phyloP scores from a whole-genome alignment of 2,888 invertebrate genomes.

The Lissonota sp. region DNA sequence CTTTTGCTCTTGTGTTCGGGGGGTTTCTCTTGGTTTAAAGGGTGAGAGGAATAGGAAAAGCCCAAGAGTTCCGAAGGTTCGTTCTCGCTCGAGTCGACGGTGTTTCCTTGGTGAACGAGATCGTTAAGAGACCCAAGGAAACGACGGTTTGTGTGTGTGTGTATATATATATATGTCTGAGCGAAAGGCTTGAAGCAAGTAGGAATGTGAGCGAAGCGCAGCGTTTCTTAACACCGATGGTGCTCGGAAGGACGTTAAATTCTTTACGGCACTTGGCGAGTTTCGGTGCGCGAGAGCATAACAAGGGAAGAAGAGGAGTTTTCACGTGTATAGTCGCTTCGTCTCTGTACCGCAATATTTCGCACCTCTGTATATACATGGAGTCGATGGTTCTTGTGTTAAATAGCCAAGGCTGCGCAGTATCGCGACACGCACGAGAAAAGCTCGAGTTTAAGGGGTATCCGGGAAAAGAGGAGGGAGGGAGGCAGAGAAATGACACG shows the following conservation, averaged over 20 bases:
- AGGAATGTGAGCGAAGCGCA: constrained; percentile 24
- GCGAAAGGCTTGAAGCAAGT: constrained; percentile 29
- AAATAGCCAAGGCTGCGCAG: background rate
- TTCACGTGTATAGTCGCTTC: background rate
- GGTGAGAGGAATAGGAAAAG: constrained; percentile 27
- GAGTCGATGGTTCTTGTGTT: no score
- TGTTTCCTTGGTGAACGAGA: constrained; percentile 44
- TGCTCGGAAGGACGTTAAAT: constrained; percentile 51
- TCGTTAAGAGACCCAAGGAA: constrained; percentile 52
- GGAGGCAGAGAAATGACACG: constrained; percentile 24
- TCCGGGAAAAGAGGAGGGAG: constrained; percentile 7
- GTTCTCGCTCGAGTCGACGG: constrained; percentile 31
- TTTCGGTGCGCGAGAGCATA: constrained; percentile 51
- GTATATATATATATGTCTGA: constrained; percentile 2
- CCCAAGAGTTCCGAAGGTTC: constrained; percentile 22
- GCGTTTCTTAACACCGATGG: constrained; percentile 39
- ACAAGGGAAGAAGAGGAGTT: background rate
- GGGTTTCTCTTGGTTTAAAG: constrained; percentile 19
- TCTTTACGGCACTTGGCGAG: constrained; percentile 61
- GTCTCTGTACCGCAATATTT: background rate
- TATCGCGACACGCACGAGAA: constrained; percentile 14
- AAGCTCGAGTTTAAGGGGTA: constrained; percentile 3
- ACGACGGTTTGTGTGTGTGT: no score
- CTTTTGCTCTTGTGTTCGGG: constrained; percentile 29
- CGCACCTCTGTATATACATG: background rate